Percentiles rank a stretch among this genome's conserved stretches.
Evolutionary conservation across 2,888 invertebrate species (phyloP).

Genomic region (Eristalis pertinax): DNA sequence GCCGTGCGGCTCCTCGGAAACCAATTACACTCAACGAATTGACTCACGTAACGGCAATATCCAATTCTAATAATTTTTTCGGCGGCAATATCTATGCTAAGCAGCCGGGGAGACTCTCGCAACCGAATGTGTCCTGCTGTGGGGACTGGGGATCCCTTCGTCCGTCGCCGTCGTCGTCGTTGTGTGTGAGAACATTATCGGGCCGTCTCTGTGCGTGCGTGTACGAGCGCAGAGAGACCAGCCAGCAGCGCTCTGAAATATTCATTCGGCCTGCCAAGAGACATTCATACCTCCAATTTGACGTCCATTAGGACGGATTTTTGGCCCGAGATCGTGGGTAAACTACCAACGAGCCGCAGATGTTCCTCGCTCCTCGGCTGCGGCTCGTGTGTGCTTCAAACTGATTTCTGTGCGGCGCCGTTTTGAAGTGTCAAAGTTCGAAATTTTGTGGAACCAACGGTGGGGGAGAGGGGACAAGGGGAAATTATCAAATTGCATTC

Average conservation of each 20-base stretch:
- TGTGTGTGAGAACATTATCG: conserved; percentile 45
- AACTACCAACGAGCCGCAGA: conserved; percentile 56
- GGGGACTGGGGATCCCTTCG: neutral
- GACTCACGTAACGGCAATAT: conserved; percentile 71
- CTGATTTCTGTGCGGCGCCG: neutral
- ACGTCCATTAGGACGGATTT: conserved; percentile 58
- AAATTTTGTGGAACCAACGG: neutral
- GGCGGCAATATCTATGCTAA: conserved; percentile 71
- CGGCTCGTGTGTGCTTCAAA: neutral
- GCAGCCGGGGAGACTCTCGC: conserved; percentile 27
- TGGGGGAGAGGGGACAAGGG: neutral
- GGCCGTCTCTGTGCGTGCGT: conserved; percentile 17
- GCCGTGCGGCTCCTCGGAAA: conserved; percentile 31
- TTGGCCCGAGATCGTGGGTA: conserved; percentile 51
- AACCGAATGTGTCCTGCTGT: conserved; percentile 6
- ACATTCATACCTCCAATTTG: conserved; percentile 63
- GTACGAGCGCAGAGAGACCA: neutral
- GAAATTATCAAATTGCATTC: conserved; percentile 58
- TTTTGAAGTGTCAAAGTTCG: conserved; percentile 39
- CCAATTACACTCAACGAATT: conserved; percentile 65
- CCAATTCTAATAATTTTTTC: conserved; percentile 70
- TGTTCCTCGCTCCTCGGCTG: neutral
- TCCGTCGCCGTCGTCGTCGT: neutral
- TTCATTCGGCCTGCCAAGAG: conserved; percentile 41
- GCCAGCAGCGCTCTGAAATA: conserved; percentile 49